Evolutionary conservation across 2,797 vertebrate genomes (phyloP), one percentile per base, ranked within the genome.

Genomic region (Tympanoctomys barrerae): DNA sequence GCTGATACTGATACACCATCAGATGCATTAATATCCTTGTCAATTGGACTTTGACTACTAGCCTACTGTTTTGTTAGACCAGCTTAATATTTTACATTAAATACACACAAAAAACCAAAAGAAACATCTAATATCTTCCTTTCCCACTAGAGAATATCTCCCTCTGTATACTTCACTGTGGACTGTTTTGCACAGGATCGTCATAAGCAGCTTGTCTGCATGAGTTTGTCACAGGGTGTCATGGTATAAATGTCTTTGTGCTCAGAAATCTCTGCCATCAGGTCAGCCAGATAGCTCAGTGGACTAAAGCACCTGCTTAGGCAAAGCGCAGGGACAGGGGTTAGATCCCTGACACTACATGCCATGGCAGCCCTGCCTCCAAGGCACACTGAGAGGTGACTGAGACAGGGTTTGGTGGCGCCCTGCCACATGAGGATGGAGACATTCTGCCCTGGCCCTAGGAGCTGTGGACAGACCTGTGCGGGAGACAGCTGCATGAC

Each of bases 1-100:
- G 1, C 19, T 0, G 4, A 52, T 33, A 11, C 11, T 0, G 4
- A 52, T 28, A 11, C 11, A 46, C 26, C 7, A 31, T 52, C 36
- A 49, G 39, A 52, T 18, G 14, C 28, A 70, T 49, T 82, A 83
- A 64, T 33, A 46, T 71, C 8, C 21, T 83, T 77, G 86, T 26
- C 5, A 84, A 7, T 26, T 79, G 70, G 57, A 6, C 7, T 77
- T 85, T 68, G 39, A 8, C n/a, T 87, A n/a, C 21, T 77, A 26
- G 33, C 33, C 18, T 19, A 46, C 84, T 84, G 79, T 91, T 52
- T 79, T 87, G 7, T 83, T 71, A 28, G n/a, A 82, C 68, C 18
- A 49, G 36, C n/a, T 83, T 81, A 78, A 59, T 87, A 82, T 68
- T 77, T 19, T 22, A 39, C 22, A 82, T 39, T 36, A 88, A 83